Conservation (phyloP, 2,797 vertebrate species). For the Euphonia xanthogaster region DNA sequence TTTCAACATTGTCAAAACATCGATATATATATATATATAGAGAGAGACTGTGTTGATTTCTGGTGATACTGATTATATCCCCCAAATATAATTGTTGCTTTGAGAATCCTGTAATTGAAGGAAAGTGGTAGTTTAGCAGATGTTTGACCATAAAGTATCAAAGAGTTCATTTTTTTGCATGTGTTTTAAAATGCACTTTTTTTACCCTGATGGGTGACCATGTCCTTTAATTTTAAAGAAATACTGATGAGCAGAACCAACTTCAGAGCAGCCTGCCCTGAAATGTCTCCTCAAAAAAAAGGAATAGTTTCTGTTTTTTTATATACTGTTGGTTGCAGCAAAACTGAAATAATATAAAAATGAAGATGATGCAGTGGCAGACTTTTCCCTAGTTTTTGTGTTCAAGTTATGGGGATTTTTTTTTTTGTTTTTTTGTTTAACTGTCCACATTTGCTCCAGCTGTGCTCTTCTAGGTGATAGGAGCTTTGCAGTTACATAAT, state of each 20-base stretch:
- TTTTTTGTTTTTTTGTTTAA: neutral
- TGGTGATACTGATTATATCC: constrained; percentile 42
- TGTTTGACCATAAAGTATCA: constrained; percentile 48
- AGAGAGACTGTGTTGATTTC: neutral
- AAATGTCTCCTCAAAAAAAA: neutral
- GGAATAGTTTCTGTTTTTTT: neutral
- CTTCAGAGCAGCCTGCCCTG: neutral
- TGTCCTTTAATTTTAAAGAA: constrained; percentile 21
- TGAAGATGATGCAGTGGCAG: neutral
- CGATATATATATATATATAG: neutral
- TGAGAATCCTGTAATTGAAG: constrained; percentile 40
- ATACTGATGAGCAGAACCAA: neutral
- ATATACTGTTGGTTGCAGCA: neutral
- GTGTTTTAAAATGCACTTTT: constrained; percentile 5
- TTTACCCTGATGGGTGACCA: neutral
- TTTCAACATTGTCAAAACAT: neutral
- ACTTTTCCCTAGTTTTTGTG: neutral
- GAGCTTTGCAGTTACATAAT: neutral
- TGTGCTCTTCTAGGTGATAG: neutral
- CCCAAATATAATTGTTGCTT: constrained; percentile 35
- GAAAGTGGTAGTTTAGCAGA: constrained; percentile 47
- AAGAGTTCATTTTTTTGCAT: constrained; percentile 16
- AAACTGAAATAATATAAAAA: neutral
- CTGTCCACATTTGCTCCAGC: neutral
- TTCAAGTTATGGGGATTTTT: neutral